phyloP scores from a whole-genome alignment of 2,113 vertebrate species.

The Neotoma lepida region DNA sequence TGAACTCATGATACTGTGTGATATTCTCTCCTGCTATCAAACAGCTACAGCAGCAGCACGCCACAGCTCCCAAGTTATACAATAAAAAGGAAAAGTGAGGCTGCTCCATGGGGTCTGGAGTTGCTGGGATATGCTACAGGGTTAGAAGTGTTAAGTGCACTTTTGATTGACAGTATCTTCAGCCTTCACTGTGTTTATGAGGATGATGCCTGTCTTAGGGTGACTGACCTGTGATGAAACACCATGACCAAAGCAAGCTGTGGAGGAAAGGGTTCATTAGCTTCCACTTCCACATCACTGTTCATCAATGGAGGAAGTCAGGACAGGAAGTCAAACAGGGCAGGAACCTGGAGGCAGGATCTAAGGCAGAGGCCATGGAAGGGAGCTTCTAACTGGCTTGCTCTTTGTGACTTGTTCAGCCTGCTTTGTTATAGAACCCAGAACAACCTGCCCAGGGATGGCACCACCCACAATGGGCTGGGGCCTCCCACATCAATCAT shows the following conservation, averaged over 20 bases:
- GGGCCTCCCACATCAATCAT: not conserved
- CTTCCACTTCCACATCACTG: not conserved
- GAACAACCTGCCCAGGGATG: not conserved
- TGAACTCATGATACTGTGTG: not conserved
- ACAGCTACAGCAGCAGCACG: not conserved
- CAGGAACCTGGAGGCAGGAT: not conserved
- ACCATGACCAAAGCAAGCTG: not conserved
- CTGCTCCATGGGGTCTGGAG: not conserved
- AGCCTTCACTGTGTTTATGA: not conserved
- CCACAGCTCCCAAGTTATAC: too few relatives aligned
- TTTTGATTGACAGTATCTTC: not conserved
- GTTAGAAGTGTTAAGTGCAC: not conserved
- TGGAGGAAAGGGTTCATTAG: not conserved
- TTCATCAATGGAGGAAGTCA: not conserved
- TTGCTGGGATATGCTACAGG: not conserved
- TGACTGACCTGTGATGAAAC: not conserved
- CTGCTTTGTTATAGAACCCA: not conserved
- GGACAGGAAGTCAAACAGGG: not conserved
- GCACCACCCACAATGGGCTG: not conserved
- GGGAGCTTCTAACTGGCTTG: not conserved
- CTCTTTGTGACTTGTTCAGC: not conserved
- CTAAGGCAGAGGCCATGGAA: not conserved
- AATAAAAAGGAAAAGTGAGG: too few relatives aligned
- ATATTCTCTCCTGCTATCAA: too few relatives aligned
- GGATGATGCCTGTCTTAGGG: not conserved